These are phyloP conservation scores for Formicarius rufipectus DNA, from an alignment of 2,113 vertebrate genomes.

Conservation along the genomic window DNA sequence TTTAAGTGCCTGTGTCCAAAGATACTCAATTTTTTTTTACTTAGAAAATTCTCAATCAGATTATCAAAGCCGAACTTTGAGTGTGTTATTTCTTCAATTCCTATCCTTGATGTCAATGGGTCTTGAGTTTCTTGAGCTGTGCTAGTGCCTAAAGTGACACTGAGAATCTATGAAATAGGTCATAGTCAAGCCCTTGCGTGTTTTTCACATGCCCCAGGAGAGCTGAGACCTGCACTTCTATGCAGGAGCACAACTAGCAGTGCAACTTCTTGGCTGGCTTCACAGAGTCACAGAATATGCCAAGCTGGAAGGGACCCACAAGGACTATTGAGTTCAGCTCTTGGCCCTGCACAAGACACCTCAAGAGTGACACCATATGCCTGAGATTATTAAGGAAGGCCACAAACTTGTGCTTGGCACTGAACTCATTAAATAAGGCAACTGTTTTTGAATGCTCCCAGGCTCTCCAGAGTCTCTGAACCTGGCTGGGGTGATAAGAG, in stretches of 20 bases:
- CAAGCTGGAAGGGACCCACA: background rate
- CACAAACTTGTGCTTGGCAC: background rate
- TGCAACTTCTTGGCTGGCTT: background rate
- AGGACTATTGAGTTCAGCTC: background rate
- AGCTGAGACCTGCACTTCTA: background rate
- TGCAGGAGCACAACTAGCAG: rapidly evolving
- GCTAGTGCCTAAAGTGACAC: background rate
- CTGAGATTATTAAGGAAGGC: background rate
- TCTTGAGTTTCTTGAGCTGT: background rate
- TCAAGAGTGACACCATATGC: background rate
- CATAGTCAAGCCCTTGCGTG: background rate
- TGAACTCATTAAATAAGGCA: background rate
- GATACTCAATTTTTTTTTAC: background rate
- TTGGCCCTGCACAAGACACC: background rate
- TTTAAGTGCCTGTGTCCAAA: background rate
- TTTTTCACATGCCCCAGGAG: background rate
- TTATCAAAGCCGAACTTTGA: background rate
- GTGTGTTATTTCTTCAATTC: background rate
- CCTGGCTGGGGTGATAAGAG: background rate
- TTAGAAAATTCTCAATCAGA: background rate
- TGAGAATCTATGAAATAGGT: background rate
- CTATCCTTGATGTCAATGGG: background rate
- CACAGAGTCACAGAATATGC: background rate
- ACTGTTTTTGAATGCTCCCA: background rate
- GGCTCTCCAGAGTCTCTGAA: background rate